These are phyloP conservation scores for Drosophila parvula DNA, from an alignment of 1,140 invertebrate genomes.

Conservation along the genomic window DNA sequence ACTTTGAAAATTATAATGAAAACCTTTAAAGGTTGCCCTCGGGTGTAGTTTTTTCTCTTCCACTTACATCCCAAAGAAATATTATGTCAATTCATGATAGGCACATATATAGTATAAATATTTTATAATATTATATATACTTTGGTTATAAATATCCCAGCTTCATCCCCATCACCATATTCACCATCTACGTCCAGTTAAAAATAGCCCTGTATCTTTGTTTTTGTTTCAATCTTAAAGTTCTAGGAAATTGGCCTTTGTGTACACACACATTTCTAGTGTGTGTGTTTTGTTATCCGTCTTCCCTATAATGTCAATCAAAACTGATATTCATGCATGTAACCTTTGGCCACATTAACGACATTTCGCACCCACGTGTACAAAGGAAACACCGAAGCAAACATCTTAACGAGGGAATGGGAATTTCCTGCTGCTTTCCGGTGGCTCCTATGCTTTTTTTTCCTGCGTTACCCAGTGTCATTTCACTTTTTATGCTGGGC, in stretches of 20 bases:
- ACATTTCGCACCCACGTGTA: constrained; percentile 19
- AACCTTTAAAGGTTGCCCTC: not conserved
- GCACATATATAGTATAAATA: no score
- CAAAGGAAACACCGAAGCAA: constrained; percentile 27
- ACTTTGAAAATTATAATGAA: not conserved
- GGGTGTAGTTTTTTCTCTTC: not conserved
- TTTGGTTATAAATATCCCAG: no score
- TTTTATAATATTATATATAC: no score
- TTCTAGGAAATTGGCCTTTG: constrained; percentile 1
- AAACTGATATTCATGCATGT: constrained; percentile 23
- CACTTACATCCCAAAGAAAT: no score
- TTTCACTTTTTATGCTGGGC: constrained; percentile 52
- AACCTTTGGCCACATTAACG: constrained; percentile 36
- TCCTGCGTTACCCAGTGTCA: constrained; percentile 55
- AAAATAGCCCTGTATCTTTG: not conserved
- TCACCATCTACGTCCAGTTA: not conserved
- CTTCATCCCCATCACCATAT: not conserved
- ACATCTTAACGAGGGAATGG: constrained; percentile 38
- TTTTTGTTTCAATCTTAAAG: not conserved
- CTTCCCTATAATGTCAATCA: constrained; percentile 9
- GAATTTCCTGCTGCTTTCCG: constrained; percentile 44
- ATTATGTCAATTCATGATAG: not conserved
- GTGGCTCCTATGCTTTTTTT: constrained; percentile 26
- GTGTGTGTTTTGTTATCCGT: not conserved
- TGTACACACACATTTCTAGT: not conserved